Base-by-base conservation (phyloP, 2,888 invertebrate species). In the Macrophya alboannulata region DNA sequence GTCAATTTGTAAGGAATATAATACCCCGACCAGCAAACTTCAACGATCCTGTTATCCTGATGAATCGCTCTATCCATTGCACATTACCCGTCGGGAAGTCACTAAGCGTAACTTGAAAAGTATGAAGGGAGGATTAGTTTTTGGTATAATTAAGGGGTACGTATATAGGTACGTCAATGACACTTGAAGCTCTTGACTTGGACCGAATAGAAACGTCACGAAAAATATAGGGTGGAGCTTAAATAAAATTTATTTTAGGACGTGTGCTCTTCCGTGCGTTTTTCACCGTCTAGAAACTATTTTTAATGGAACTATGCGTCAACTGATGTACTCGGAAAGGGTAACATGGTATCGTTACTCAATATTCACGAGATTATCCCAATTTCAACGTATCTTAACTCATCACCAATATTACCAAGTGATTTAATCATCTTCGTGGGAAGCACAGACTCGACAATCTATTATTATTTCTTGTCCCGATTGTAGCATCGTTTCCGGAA, bases 221-320 rank as follows among this genome's bases (percentile, higher is more conserved):
- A 45, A 31, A 55, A 51, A 77, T 74, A 74, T 45, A 9, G 55
- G 77, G 48, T 37, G n/a, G 40, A 15, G 81, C 62, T 81, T 45
- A 59, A 81, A 59, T 43, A 21, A 62, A 43, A 62, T 81, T 81
- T 81, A 81, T 81, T 81, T 81, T 81, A 51, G 21, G 48, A 31
- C 81, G 15, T 40, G 55, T 31, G 81, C 43, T 81, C 43, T 59
- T 48, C 40, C 40, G 43, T 25, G 59, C 9, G 40, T 81, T 81
- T 15, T 81, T 62, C 59, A 81, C 62, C 62, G 59, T 43, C 81
- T 43, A 17, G 25, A 25, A 43, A 81, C 81, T 62, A 81, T 59
- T 81, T 81, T 43, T 81, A 81, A 81, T 62, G 25, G 5, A 62
- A 40, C 59, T 81, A n/a, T 25, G 62, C 51, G 43, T 51, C 43